Conservation (phyloP, 30 jellyfish, hydroid and myxozoan genomes). For the Aurelia sp. region DNA sequence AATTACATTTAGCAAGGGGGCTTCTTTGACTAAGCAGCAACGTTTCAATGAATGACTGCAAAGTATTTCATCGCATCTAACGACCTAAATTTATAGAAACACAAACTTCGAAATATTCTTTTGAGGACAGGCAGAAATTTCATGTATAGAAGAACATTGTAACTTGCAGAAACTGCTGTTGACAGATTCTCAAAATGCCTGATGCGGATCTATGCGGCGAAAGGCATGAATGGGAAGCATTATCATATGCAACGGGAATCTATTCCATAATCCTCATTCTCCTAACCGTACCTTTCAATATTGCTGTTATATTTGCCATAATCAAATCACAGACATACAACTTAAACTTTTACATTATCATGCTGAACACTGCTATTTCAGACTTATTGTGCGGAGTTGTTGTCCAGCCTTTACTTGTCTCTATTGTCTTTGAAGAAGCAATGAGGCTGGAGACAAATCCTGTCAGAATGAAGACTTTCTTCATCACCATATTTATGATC, state of each 20-base stretch:
- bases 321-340: constrained; percentile 34
- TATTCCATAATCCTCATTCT: constrained; percentile 17
- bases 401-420: constrained; percentile 58
- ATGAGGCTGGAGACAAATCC: not conserved
- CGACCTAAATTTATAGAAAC: too few species aligned
- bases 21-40: too few species aligned
- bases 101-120: too few species aligned
- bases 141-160: too few species aligned
- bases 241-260: constrained; percentile 32
- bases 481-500: constrained; percentile 22
- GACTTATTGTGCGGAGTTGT: constrained; percentile 49
- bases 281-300: constrained; percentile 57
- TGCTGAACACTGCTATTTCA: constrained; percentile 63
- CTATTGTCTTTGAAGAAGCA: constrained; percentile 34
- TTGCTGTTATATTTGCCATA: constrained; percentile 44
- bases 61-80: too few species aligned
- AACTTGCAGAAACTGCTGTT: too few species aligned
- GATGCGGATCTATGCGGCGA: not conserved
- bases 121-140: too few species aligned
- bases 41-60: too few species aligned
- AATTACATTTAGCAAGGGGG: too few species aligned
- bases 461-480: constrained; percentile 6
- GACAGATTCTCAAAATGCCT: too few species aligned
- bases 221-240: constrained; percentile 37
- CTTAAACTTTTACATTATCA: constrained; percentile 42